Conservation (phyloP, 2,888 invertebrate genomes). For the Dynastes grantii region DNA sequence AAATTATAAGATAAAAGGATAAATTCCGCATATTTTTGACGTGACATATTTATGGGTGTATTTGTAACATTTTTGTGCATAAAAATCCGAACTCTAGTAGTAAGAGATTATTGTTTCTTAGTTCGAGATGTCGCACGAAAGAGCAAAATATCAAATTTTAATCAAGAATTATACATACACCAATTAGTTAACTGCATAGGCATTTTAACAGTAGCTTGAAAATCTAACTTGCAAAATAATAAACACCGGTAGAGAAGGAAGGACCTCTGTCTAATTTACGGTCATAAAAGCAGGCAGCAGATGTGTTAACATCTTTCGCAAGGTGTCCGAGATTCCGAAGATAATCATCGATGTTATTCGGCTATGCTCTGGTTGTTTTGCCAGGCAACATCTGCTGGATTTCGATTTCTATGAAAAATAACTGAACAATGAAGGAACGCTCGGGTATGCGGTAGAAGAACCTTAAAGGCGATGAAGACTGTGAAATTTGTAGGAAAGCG, state of each 20-base stretch:
- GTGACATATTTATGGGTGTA: too few relatives aligned
- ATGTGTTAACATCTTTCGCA: conserved; percentile 21
- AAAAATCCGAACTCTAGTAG: too few relatives aligned
- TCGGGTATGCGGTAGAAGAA: not conserved
- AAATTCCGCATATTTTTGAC: too few relatives aligned
- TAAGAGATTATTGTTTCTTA: too few relatives aligned
- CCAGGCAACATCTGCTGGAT: conserved; percentile 50
- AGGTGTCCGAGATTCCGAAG: conserved; percentile 37
- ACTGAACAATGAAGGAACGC: conserved; percentile 20
- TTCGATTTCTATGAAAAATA: conserved; percentile 34
- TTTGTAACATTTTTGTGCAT: too few relatives aligned
- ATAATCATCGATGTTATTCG: conserved; percentile 54
- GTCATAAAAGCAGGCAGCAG: conserved; percentile 19
- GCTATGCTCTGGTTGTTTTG: conserved; percentile 53
- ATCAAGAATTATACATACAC: too few relatives aligned
- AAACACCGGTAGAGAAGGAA: not conserved
- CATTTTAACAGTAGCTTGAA: not conserved
- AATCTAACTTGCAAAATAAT: conserved; percentile 19
- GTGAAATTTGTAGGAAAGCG: not conserved
- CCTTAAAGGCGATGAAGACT: conserved; percentile 5
- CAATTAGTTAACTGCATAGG: too few relatives aligned
- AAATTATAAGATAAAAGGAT: too few relatives aligned
- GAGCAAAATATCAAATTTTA: too few relatives aligned
- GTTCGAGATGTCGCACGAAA: too few relatives aligned
- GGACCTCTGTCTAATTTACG: not conserved